phyloP scores from a whole-genome alignment of 2,888 invertebrate species.

The Orgyia antiqua region DNA sequence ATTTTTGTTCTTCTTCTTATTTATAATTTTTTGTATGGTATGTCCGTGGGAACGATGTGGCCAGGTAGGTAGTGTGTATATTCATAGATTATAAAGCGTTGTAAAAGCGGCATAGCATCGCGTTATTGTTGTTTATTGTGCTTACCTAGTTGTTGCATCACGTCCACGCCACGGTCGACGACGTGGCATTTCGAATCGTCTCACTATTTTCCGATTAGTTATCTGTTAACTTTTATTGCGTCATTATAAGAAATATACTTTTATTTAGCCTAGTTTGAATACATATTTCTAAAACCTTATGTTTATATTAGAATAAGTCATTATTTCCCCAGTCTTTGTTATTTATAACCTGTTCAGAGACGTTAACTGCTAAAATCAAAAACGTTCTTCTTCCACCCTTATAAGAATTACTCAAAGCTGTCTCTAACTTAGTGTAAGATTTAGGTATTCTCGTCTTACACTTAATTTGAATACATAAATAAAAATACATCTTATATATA shows the following conservation, averaged over 20 bases:
- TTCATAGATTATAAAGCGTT: slow-evolving; percentile 40
- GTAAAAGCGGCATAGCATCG: slow-evolving; percentile 32
- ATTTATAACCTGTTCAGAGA: too few species aligned
- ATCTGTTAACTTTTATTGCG: slow-evolving; percentile 3
- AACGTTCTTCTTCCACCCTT: too few species aligned
- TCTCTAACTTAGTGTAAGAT: too few species aligned
- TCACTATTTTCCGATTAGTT: slow-evolving; percentile 11
- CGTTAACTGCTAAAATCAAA: too few species aligned
- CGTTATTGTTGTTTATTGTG: slow-evolving; percentile 32
- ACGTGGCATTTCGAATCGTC: slow-evolving; percentile 29
- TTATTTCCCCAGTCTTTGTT: too few species aligned
- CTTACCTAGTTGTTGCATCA: slow-evolving; percentile 27
- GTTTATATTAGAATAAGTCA: too few species aligned
- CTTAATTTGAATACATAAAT: too few species aligned
- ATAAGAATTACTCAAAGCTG: too few species aligned
- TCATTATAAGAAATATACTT: neutral
- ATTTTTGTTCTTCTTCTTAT: slow-evolving; percentile 62
- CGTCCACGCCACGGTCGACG: slow-evolving; percentile 21
- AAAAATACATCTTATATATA: too few species aligned
- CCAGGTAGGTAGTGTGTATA: slow-evolving; percentile 48
- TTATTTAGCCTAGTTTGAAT: too few species aligned
- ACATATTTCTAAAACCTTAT: too few species aligned
- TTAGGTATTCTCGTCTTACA: too few species aligned
- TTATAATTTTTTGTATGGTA: slow-evolving; percentile 41
- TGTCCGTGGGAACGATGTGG: slow-evolving; percentile 60